phyloP scores from a whole-genome alignment of 2,113 vertebrate species.

The Burhinus oedicnemus region DNA sequence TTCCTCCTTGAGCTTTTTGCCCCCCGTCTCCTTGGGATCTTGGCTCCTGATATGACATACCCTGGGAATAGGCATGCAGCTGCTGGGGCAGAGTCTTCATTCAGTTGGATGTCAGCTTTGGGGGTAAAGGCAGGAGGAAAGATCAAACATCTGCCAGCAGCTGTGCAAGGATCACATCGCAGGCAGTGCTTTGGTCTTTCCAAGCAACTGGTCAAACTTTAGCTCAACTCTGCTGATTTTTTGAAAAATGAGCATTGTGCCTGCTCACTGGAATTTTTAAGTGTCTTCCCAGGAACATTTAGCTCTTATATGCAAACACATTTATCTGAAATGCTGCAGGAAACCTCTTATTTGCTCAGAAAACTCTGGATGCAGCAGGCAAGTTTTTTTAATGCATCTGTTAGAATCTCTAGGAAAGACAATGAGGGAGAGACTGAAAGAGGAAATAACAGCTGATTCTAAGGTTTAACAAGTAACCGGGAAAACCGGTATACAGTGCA shows the following conservation, averaged over 20 bases:
- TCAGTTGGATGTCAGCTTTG: not conserved
- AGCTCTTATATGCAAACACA: not conserved
- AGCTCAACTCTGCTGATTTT: not conserved
- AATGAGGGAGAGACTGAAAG: not conserved
- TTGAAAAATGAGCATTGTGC: not conserved
- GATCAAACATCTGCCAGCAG: not conserved
- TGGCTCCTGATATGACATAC: not conserved
- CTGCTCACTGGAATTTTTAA: not conserved
- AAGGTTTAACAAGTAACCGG: not conserved
- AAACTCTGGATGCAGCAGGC: not conserved
- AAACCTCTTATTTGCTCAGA: not conserved
- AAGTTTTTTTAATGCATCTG: not conserved
- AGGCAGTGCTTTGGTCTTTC: not conserved
- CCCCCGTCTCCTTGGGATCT: not conserved
- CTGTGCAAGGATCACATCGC: not conserved
- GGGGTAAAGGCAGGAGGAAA: not conserved
- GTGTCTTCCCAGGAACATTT: conserved; percentile 6
- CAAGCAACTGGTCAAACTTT: not conserved
- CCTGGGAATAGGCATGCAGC: not conserved
- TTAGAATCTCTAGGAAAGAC: not conserved
- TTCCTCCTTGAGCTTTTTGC: not conserved
- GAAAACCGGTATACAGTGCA: not conserved
- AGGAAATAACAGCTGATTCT: not conserved
- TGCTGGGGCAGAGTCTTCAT: not conserved
- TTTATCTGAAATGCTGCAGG: conserved; percentile 5